Conservation (phyloP, 2,797 vertebrate genomes). For the Xerus rutilus region DNA sequence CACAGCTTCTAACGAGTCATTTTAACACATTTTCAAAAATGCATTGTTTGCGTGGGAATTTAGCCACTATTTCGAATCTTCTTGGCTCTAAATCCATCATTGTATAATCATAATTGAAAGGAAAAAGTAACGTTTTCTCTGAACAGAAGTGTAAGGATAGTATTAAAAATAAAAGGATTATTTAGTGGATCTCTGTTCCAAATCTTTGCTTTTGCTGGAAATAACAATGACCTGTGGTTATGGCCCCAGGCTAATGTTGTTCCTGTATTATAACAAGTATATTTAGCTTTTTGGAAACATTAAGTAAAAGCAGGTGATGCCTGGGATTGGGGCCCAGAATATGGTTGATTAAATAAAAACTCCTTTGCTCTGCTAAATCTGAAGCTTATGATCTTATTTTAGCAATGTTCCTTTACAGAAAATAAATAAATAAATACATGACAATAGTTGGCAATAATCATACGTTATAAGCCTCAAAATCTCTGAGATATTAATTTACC, state of each 20-base stretch:
- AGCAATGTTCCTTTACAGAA: constrained; percentile 39
- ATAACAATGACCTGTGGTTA: not conserved
- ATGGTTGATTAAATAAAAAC: constrained; percentile 39
- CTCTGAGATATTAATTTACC: not conserved
- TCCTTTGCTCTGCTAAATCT: not conserved
- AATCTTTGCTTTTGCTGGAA: constrained; percentile 30
- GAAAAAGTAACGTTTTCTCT: constrained; percentile 43
- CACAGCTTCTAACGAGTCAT: not conserved
- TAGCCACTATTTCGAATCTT: constrained; percentile 36
- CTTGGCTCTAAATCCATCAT: constrained; percentile 4
- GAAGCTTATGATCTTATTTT: constrained; percentile 26
- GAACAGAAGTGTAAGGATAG: not conserved
- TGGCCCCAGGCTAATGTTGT: not conserved
- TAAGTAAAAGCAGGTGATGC: constrained; percentile 10
- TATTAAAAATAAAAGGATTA: constrained; percentile 23
- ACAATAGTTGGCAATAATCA: not conserved
- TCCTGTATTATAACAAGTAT: not conserved
- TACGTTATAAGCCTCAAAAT: not conserved
- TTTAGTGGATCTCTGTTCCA: constrained; percentile 21
- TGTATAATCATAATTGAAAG: constrained; percentile 6
- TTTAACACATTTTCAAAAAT: constrained; percentile 42
- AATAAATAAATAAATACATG: not conserved
- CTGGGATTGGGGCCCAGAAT: not conserved
- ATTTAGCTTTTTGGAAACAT: constrained; percentile 32
- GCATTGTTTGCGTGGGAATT: constrained; percentile 18